phyloP scores from a whole-genome alignment of 1,140 invertebrate species.

The Zaprionus taronus region DNA sequence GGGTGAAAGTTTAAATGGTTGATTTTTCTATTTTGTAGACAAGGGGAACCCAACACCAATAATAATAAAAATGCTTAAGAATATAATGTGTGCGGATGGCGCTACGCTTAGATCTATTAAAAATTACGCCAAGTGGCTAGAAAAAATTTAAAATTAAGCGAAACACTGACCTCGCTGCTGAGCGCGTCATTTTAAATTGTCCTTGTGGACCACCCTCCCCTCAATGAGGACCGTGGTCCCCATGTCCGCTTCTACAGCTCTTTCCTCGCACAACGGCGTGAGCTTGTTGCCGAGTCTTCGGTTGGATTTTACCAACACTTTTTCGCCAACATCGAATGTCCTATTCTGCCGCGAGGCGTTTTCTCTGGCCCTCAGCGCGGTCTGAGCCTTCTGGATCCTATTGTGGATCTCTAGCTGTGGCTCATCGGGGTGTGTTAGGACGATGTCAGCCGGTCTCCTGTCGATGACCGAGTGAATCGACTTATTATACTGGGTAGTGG shows the following conservation, averaged over 20 bases:
- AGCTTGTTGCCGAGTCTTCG: background rate
- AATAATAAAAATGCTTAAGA: no score
- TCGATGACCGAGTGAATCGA: slow-evolving; percentile 3
- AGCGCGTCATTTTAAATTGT: background rate
- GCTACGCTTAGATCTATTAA: background rate
- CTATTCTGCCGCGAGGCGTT: background rate
- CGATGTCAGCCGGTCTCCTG: background rate
- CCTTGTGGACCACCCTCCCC: background rate
- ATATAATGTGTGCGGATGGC: no score
- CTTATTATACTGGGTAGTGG: background rate
- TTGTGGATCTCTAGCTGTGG: slow-evolving; percentile 7
- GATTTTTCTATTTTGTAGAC: no score
- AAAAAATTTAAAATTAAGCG: background rate
- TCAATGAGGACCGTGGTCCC: background rate
- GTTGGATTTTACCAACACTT: slow-evolving; percentile 2
- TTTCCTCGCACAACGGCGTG: background rate
- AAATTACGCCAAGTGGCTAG: no score
- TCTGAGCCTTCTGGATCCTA: slow-evolving; percentile 4
- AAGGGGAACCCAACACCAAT: no score
- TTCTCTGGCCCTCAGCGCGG: slow-evolving; percentile 4
- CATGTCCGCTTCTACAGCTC: background rate
- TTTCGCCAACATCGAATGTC: background rate
- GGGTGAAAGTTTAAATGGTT: no score
- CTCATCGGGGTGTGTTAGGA: slow-evolving; percentile 7
- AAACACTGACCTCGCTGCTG: no score